Percentiles rank a stretch among this genome's conserved stretches.
Conservation (phyloP, 2,113 vertebrate species). For the Axis porcinus region DNA sequence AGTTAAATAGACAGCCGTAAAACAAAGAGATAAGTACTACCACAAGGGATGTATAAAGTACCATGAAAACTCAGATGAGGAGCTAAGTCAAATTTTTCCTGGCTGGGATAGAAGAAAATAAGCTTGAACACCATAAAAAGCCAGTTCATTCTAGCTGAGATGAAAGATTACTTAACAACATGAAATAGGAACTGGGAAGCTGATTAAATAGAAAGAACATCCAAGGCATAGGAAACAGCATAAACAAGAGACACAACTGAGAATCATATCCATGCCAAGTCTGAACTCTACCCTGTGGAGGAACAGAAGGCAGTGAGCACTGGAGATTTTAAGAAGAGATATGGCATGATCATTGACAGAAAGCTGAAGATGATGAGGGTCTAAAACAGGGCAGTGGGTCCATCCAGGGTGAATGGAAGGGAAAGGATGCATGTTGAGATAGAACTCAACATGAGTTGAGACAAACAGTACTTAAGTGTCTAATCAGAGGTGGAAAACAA, state of each 20-base stretch:
- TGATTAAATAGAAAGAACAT: not conserved
- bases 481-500: not conserved
- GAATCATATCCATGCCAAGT: not conserved
- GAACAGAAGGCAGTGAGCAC: not conserved
- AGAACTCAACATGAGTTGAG: not conserved
- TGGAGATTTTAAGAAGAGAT: not conserved
- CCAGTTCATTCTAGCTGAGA: not conserved
- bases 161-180: not conserved
- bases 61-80: not conserved
- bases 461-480: not conserved
- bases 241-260: not conserved
- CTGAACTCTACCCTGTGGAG: not conserved
- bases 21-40: not conserved
- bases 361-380: not conserved
- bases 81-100: not conserved
- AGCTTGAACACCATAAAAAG: slow-evolving; percentile 1
- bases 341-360: not conserved
- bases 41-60: not conserved
- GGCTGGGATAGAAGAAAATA: not conserved
- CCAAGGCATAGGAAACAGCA: not conserved
- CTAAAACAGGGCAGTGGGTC: not conserved
- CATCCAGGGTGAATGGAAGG: not conserved
- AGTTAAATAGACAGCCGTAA: not conserved
- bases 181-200: not conserved
- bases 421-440: not conserved